Conservation (phyloP, 2,888 invertebrate species). For the Linnaemya tessellans region DNA sequence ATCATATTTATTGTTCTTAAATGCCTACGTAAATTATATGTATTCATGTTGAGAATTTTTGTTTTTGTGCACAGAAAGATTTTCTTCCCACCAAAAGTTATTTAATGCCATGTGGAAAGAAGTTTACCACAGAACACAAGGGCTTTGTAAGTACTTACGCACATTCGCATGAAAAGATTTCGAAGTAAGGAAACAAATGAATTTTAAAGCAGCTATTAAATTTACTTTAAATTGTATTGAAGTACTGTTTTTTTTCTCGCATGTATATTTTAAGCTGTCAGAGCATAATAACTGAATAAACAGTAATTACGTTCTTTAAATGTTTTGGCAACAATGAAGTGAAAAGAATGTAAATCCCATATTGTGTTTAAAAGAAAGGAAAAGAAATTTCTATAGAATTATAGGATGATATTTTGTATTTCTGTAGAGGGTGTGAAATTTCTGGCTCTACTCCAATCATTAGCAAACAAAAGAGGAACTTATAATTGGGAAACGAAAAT, state of each 20-base stretch:
- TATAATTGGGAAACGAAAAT: no score
- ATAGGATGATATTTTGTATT: no score
- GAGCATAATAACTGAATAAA: slow-evolving; percentile 3
- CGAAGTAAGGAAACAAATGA: background rate
- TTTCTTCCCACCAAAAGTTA: background rate
- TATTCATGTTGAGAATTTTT: slow-evolving; percentile 46
- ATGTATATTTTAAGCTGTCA: background rate
- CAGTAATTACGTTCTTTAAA: background rate
- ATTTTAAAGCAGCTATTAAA: background rate
- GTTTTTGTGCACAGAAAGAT: slow-evolving; percentile 34
- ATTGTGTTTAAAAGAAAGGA: background rate
- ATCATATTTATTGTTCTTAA: slow-evolving; percentile 42
- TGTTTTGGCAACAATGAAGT: background rate
- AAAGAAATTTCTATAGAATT: background rate
- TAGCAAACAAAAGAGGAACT: no score
- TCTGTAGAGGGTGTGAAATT: no score
- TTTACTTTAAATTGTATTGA: background rate
- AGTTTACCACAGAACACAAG: background rate
- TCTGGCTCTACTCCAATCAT: no score
- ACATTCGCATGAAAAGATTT: background rate
- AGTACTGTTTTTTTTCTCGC: background rate
- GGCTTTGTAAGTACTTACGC: background rate
- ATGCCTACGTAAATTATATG: slow-evolving; percentile 51
- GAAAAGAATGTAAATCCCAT: background rate
- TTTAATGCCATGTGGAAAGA: background rate